Base-by-base conservation (phyloP, 37 sponge, comb jelly and placozoan genomes). In the Amphimedon queenslandica region DNA sequence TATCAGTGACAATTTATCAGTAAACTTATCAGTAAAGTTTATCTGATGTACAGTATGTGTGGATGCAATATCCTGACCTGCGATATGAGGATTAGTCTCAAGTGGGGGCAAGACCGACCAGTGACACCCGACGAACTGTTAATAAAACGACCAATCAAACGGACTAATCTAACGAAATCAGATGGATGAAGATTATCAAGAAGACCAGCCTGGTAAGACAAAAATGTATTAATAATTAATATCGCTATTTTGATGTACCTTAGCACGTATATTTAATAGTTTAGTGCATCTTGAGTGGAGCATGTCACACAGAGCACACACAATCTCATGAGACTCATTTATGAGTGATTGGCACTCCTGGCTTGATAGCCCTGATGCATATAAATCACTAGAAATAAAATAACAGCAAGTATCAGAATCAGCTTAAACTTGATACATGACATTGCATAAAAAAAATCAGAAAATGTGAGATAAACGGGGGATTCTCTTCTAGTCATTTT, bases 221-320 rank as follows among this genome's bases (percentile, higher is more conserved):
- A 16, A 72, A 64, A 23, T 6, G 65, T 24, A 18, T 28, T 37
- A 8, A 8, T 10, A 18, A 38, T 24, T 70, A 28, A 31, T 24
- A 5, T 21, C 16, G 42, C 21, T 28, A 23, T n/a, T 38, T 10
- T 10, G 33, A 63, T 32, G 21, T 42, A 87, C 91, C 82, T 79
- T 93, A 33, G 91, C 84, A 35, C 92, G 77, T 23, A 96, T 68
- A 23, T 63, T 80, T 27, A 96, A 71, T 35, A 96, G 39, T 71
- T 93, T 90, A 27, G 91, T 79, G 70, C 93, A 96, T 32, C 97
- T 77, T 8, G 82, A 67, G 42, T 96, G 97, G 21, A 86, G 61
- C 25, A 90, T 75, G 53, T 90, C 88, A 73, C 91, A 90, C 8
- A 83, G 77, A 6, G 87, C 69, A 57, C 63, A 41, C 37, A 93